Percentiles rank a stretch among this genome's conserved stretches.
These are phyloP conservation scores for Etia nguti DNA, from an alignment of 2,113 vertebrate species.

Conservation along the genomic window DNA sequence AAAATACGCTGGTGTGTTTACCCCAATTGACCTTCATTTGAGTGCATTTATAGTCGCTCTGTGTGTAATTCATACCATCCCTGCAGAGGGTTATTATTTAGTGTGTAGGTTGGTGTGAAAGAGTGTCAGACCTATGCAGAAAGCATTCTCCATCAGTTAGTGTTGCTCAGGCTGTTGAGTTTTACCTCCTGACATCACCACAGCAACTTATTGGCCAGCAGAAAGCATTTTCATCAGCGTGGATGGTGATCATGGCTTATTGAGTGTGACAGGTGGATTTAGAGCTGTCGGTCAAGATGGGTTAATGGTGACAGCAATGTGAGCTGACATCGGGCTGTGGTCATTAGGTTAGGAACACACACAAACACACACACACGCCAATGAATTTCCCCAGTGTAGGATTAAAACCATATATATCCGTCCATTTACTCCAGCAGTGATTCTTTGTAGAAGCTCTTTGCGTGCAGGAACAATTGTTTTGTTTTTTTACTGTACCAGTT, in stretches of 20 bases:
- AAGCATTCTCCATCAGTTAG: background rate
- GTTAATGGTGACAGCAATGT: conserved; percentile 16
- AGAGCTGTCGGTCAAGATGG: conserved; percentile 26
- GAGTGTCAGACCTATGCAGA: background rate
- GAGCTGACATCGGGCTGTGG: conserved; percentile 7
- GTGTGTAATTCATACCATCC: background rate
- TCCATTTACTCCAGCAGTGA: background rate
- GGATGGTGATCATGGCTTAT: conserved; percentile 47
- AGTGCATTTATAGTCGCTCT: background rate
- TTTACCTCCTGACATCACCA: background rate
- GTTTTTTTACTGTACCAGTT: background rate
- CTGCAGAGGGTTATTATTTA: background rate
- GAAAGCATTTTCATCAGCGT: conserved; percentile 5
- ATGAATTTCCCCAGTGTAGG: background rate
- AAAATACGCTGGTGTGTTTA: background rate
- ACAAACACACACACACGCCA: background rate
- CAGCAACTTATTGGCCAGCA: background rate
- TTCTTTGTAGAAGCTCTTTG: background rate
- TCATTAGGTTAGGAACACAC: background rate
- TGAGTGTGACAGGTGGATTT: conserved; percentile 34
- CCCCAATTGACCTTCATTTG: background rate
- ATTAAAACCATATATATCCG: background rate
- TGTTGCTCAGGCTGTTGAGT: background rate
- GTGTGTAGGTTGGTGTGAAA: background rate
- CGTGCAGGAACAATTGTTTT: background rate